Conservation (phyloP, 2,888 invertebrate genomes). For the Watsonalla cultraria region DNA sequence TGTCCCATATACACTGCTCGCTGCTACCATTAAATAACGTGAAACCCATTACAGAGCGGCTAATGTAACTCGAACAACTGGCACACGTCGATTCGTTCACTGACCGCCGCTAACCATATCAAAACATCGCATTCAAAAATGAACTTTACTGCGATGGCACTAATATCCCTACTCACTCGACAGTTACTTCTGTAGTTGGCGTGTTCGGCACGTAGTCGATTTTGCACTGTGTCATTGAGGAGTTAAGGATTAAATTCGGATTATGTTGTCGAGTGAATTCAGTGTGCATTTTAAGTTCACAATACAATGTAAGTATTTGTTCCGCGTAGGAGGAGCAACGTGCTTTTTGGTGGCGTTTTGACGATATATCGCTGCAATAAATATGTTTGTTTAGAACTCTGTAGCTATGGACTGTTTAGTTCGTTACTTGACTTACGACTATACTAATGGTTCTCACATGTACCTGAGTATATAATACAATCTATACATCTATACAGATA, state of each 20-base stretch:
- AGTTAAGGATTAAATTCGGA: constrained; percentile 17
- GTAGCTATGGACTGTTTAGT: background rate
- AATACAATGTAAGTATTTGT: constrained; percentile 8
- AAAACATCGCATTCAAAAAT: background rate
- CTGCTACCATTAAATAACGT: constrained; percentile 1
- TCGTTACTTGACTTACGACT: background rate
- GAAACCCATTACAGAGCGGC: constrained; percentile 1
- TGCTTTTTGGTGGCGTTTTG: constrained; percentile 4
- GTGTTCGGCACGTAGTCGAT: constrained; percentile 6
- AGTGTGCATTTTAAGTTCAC: constrained; percentile 4
- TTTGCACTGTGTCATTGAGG: constrained; percentile 10
- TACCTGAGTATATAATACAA: too few species aligned
- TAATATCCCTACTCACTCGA: background rate
- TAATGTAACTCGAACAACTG: constrained; percentile 6
- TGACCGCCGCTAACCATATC: constrained; percentile 3
- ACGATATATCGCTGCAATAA: constrained; percentile 9
- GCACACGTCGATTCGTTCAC: constrained; percentile 4
- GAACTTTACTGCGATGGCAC: background rate
- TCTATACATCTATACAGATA: too few species aligned
- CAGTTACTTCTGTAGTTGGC: background rate
- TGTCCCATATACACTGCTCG: constrained; percentile 1
- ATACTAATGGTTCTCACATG: too few species aligned
- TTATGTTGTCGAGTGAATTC: constrained; percentile 4
- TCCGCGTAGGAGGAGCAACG: constrained; percentile 3
- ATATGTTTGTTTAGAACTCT: constrained; percentile 8